Percentiles rank a stretch among this genome's conserved stretches.
Evolutionary conservation across 2,113 vertebrate genomes (phyloP).

Genomic region (Diphyllodes magnificus): DNA sequence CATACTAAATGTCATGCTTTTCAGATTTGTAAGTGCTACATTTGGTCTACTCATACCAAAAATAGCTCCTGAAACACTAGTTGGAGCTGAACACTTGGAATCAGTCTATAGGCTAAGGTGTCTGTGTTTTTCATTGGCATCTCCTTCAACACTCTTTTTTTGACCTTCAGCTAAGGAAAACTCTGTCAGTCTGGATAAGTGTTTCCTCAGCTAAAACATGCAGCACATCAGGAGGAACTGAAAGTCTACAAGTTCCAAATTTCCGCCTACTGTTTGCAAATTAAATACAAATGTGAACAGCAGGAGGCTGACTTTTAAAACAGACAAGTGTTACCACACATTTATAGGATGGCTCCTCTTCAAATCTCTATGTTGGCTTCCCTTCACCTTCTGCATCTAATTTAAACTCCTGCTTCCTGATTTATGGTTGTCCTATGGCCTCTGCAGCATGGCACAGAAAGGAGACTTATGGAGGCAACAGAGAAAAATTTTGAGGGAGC

Average conservation of each 20-base stretch:
- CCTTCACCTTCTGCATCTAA: background rate
- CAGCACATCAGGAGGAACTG: background rate
- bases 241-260: constrained; percentile 36
- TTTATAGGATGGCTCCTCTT: constrained; percentile 12
- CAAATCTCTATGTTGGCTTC: background rate
- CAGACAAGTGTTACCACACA: constrained; percentile 43
- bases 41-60: background rate
- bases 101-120: background rate
- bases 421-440: background rate
- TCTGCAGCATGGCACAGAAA: background rate
- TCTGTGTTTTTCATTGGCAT: background rate
- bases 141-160: background rate
- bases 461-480: background rate
- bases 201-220: constrained; percentile 33
- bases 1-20: background rate
- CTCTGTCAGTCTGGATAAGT: background rate
- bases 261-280: constrained; percentile 51
- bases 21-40: background rate
- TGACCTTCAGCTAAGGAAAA: background rate
- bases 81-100: background rate
- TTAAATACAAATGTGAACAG: constrained; percentile 59
- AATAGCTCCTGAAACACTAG: background rate
- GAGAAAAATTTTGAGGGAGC: background rate
- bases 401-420: background rate
- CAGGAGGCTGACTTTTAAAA: constrained; percentile 56